Conservation (phyloP, 2,797 vertebrate species). For the Orestias chungarensis region DNA sequence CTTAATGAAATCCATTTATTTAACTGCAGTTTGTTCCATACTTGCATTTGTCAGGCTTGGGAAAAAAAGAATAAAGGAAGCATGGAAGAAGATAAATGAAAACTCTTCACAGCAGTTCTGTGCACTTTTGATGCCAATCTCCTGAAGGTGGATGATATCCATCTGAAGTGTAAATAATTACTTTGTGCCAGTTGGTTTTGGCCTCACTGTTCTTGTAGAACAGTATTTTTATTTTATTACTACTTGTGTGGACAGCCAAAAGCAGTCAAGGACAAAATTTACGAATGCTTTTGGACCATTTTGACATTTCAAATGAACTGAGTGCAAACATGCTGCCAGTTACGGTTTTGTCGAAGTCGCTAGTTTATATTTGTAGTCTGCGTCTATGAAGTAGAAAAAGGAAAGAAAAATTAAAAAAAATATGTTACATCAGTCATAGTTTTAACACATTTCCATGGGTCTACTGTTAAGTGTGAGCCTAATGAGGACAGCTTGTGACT, state of each 20-base stretch:
- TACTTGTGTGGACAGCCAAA: constrained; percentile 45
- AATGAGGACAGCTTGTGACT: constrained; percentile 34
- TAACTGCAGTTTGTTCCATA: constrained; percentile 23
- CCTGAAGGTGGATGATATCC: constrained; percentile 56
- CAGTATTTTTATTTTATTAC: constrained; percentile 66
- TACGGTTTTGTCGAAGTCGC: constrained; percentile 36
- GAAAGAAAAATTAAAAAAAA: constrained; percentile 48
- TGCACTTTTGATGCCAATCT: constrained; percentile 56
- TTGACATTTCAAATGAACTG: constrained; percentile 43
- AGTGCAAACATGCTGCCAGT: constrained; percentile 45
- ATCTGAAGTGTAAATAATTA: constrained; percentile 74
- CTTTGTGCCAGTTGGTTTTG: constrained; percentile 72
- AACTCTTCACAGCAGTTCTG: constrained; percentile 53
- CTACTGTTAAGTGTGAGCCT: constrained; percentile 29
- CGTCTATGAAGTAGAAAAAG: constrained; percentile 38
- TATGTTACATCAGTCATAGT: constrained; percentile 37
- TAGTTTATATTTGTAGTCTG: constrained; percentile 40
- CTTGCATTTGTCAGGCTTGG: constrained; percentile 14
- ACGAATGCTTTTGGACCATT: constrained; percentile 64
- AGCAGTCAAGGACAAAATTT: constrained; percentile 55
- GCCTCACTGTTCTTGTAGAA: constrained; percentile 42
- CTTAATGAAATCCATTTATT: constrained; percentile 24
- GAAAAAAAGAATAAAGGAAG: constrained; percentile 47
- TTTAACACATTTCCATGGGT: constrained; percentile 43
- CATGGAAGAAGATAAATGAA: constrained; percentile 47